Evolutionary conservation across 2,888 invertebrate species (phyloP).

Genomic region (Meandrusa payeni): DNA sequence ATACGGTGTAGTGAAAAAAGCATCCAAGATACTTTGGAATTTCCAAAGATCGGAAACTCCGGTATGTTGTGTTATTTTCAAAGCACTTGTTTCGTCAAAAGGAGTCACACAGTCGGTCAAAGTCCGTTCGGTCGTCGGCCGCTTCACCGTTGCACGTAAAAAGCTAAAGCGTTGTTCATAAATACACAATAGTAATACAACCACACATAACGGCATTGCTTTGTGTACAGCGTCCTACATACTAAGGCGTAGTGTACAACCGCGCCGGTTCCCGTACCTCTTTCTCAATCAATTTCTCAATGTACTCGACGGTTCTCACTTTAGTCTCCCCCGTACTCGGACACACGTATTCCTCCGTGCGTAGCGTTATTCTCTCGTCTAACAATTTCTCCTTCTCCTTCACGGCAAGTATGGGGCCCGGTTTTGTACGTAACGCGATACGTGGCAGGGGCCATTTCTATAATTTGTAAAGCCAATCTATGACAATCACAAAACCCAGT

Average conservation of each 20-base stretch:
- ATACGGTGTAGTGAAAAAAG: no score
- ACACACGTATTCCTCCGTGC: conserved; percentile 94
- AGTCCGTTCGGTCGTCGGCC: conserved; percentile 7
- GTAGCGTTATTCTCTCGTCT: conserved; percentile 92
- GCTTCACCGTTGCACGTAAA: conserved; percentile 43
- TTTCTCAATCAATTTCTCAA: conserved; percentile 97
- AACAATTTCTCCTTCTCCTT: conserved; percentile 94
- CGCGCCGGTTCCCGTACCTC: conserved; percentile 85
- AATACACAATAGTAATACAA: conserved; percentile 54
- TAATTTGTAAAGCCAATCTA: conserved; percentile 75
- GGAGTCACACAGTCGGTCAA: neutral
- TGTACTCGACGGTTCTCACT: conserved; percentile 95
- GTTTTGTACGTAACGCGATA: conserved; percentile 92
- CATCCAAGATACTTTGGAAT: no score
- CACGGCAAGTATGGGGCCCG: conserved; percentile 90
- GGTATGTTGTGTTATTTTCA: no score
- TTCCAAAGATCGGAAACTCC: no score
- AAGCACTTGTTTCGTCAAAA: no score
- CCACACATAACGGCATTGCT: conserved; percentile 71
- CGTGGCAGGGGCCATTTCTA: conserved; percentile 87
- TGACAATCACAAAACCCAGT: conserved; percentile 65
- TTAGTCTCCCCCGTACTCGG: conserved; percentile 91
- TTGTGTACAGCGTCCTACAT: conserved; percentile 69
- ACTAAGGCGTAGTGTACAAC: conserved; percentile 61
- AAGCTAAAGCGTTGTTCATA: conserved; percentile 70